phyloP scores from a whole-genome alignment of 2,797 vertebrate species.

The Melanitta fusca region DNA sequence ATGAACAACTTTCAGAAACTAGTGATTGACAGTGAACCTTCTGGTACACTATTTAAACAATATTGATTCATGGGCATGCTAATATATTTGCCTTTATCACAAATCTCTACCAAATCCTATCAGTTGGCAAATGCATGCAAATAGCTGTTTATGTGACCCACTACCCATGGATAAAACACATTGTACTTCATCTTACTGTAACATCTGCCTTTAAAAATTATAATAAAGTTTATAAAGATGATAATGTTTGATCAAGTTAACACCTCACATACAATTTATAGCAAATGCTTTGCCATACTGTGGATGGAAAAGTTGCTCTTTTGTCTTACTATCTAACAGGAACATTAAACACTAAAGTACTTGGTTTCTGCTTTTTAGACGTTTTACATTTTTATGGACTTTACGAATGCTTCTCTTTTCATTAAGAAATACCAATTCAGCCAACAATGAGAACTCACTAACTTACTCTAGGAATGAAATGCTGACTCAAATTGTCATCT shows the following conservation, averaged over 20 bases:
- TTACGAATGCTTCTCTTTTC: not conserved
- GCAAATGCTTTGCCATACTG: conserved; percentile 11
- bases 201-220: not conserved
- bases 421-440: not conserved
- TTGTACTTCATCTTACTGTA: not conserved
- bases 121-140: conserved; percentile 25
- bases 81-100: conserved; percentile 52
- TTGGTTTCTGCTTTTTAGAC: conserved; percentile 24
- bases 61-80: conserved; percentile 65
- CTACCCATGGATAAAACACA: not conserved
- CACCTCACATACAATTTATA: conserved; percentile 4
- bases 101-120: conserved; percentile 48
- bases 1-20: conserved; percentile 74
- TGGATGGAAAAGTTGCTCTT: conserved; percentile 31
- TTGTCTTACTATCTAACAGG: not conserved
- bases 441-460: conserved; percentile 20
- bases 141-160: not conserved
- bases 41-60: conserved; percentile 72
- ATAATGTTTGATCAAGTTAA: not conserved
- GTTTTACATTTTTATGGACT: not conserved
- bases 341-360: not conserved
- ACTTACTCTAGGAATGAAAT: conserved; percentile 1
- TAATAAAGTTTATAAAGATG: not conserved
- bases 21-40: conserved; percentile 74
- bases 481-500: conserved; percentile 2